These are phyloP conservation scores for Acanthurus lineatus DNA, from an alignment of 2,797 vertebrate genomes.

Conservation along the genomic window DNA sequence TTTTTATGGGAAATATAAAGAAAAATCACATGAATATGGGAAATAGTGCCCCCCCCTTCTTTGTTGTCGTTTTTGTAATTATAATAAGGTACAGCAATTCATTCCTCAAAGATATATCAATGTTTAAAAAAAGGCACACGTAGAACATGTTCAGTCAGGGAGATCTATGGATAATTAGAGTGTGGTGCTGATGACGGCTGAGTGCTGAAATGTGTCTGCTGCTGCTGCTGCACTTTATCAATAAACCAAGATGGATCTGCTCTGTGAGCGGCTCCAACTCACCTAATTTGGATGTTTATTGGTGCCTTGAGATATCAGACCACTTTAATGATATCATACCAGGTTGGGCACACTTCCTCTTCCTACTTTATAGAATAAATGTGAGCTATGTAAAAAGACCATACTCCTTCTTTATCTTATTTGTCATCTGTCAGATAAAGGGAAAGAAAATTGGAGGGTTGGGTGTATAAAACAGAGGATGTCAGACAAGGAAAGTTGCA, in stretches of 20 bases:
- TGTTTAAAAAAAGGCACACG: conserved; percentile 38
- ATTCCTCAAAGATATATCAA: conserved; percentile 22
- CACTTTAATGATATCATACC: conserved; percentile 29
- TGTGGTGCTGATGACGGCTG: conserved; percentile 35
- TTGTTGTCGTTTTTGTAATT: conserved; percentile 9
- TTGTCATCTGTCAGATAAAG: not conserved
- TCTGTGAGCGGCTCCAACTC: conserved; percentile 16
- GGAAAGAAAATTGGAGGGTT: not conserved
- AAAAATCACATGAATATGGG: not conserved
- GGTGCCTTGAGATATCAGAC: conserved; percentile 35
- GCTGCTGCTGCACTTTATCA: conserved; percentile 44
- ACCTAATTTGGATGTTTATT: conserved; percentile 58
- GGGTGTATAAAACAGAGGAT: not conserved
- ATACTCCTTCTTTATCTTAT: not conserved
- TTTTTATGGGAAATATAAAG: not conserved
- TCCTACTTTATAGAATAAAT: conserved; percentile 14
- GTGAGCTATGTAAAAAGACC: not conserved
- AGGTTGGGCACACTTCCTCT: conserved; percentile 10
- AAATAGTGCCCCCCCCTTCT: not conserved
- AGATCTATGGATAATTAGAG: conserved; percentile 50
- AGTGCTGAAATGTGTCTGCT: conserved; percentile 46
- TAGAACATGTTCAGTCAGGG: conserved; percentile 43
- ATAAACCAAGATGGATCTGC: conserved; percentile 61
- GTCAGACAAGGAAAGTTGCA: not conserved
- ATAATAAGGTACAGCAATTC: not conserved